phyloP scores from a whole-genome alignment of 2,888 invertebrate species.

The Oscheius sp. region DNA sequence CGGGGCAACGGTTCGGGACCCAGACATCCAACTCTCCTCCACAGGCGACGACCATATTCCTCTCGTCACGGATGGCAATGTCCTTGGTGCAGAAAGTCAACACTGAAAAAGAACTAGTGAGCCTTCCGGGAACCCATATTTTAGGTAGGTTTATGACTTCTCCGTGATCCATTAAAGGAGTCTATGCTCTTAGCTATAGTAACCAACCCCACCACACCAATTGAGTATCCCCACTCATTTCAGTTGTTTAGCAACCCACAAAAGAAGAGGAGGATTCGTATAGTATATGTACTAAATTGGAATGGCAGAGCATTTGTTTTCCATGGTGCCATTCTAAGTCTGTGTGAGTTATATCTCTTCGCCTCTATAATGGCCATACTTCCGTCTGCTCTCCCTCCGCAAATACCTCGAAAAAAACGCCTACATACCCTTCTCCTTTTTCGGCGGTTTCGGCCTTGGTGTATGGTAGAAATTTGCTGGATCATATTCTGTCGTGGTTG shows the following conservation, averaged over 20 bases:
- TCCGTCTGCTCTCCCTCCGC: background rate
- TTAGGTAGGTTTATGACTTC: background rate
- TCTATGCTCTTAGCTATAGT: background rate
- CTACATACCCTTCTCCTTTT: constrained; percentile 54
- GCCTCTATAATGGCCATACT: constrained; percentile 10
- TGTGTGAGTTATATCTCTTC: constrained; percentile 16
- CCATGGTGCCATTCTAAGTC: background rate
- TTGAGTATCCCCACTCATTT: background rate
- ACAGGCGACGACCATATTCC: constrained; percentile 71
- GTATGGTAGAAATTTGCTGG: constrained; percentile 58
- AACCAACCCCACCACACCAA: no score
- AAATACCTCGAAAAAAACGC: constrained; percentile 5
- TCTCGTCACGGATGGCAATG: constrained; percentile 67
- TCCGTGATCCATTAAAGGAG: background rate
- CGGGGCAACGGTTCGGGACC: constrained; percentile 65
- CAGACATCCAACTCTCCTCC: constrained; percentile 60
- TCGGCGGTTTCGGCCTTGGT: constrained; percentile 48
- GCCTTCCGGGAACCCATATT: background rate
- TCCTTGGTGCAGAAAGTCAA: constrained; percentile 73
- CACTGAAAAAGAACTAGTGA: constrained; percentile 55
- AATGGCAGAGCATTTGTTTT: background rate
- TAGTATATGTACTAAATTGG: background rate
- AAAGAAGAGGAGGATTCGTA: background rate
- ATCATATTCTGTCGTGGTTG: constrained; percentile 51
- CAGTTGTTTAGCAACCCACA: background rate